These are phyloP conservation scores for Ellobium chinense DNA, from an alignment of 2,888 invertebrate genomes.

Conservation along the genomic window DNA sequence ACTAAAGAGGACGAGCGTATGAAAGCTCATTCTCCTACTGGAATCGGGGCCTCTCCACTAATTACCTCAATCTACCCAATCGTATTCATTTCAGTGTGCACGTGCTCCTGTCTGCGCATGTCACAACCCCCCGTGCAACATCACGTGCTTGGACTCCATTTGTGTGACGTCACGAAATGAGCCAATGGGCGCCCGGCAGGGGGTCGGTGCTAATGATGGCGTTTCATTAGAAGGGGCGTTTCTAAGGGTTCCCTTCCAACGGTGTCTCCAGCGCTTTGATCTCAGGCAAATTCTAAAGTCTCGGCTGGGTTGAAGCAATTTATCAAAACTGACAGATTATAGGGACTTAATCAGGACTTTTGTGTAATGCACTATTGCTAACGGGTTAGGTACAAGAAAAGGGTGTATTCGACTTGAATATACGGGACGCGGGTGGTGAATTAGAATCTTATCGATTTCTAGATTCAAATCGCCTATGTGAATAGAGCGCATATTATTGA, in stretches of 20 bases:
- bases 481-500: no score
- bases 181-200: conserved; percentile 32
- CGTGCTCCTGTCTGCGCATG: conserved; percentile 36
- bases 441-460: background rate
- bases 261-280: background rate
- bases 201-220: conserved; percentile 28
- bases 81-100: conserved; percentile 44
- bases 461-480: background rate
- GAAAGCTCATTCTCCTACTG: no score
- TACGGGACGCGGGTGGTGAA: conserved; percentile 27
- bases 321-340: conserved; percentile 33
- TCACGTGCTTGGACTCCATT: background rate
- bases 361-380: conserved; percentile 2
- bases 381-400: background rate
- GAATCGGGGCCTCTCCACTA: conserved; percentile 1
- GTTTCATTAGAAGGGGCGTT: conserved; percentile 29
- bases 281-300: background rate
- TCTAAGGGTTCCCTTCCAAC: background rate
- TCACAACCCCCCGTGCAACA: background rate
- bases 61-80: conserved; percentile 48
- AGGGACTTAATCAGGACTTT: background rate
- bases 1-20: no score
- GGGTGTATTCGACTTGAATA: background rate
- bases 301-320: background rate
- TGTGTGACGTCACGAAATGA: conserved; percentile 35